Evolutionary conservation across 2,888 invertebrate species (phyloP).

Genomic region (Agrochola macilenta): DNA sequence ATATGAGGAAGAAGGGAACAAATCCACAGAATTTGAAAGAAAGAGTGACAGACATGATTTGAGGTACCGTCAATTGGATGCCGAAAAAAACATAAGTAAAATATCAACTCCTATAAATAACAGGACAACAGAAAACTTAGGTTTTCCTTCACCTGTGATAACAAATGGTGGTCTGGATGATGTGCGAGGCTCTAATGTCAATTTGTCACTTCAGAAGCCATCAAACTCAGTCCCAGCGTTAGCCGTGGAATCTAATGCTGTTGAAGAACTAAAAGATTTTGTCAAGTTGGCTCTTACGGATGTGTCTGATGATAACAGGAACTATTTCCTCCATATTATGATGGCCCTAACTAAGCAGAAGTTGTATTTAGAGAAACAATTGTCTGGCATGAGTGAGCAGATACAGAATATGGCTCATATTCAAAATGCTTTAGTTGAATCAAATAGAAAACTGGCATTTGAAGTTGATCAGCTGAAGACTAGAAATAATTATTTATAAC

Average conservation of each 20-base stretch:
- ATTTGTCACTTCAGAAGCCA: constrained; percentile 73
- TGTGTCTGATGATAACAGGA: constrained; percentile 84
- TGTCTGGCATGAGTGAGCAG: constrained; percentile 79
- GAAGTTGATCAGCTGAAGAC: constrained; percentile 87
- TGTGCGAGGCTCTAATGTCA: constrained; percentile 69
- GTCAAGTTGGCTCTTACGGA: constrained; percentile 82
- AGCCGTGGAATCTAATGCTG: constrained; percentile 72
- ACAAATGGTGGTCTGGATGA: constrained; percentile 79
- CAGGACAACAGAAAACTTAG: constrained; percentile 76
- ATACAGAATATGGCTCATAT: constrained; percentile 80
- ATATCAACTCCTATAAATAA: constrained; percentile 84
- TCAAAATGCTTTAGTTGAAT: constrained; percentile 86
- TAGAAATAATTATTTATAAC: constrained; percentile 69
- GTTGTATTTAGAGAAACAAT: constrained; percentile 85
- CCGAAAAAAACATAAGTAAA: constrained; percentile 83
- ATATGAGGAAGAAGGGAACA: constrained; percentile 78
- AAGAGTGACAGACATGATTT: constrained; percentile 78
- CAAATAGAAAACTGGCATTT: constrained; percentile 86
- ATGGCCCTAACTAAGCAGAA: constrained; percentile 88
- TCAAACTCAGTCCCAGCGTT: constrained; percentile 62
- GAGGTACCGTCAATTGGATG: constrained; percentile 75
- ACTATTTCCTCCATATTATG: constrained; percentile 87
- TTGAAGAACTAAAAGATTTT: constrained; percentile 86
- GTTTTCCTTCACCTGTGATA: constrained; percentile 78
- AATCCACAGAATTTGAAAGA: constrained; percentile 76